These are phyloP conservation scores for Sepioteuthis lessoniana DNA, from an alignment of 2,888 invertebrate species.

Conservation along the genomic window DNA sequence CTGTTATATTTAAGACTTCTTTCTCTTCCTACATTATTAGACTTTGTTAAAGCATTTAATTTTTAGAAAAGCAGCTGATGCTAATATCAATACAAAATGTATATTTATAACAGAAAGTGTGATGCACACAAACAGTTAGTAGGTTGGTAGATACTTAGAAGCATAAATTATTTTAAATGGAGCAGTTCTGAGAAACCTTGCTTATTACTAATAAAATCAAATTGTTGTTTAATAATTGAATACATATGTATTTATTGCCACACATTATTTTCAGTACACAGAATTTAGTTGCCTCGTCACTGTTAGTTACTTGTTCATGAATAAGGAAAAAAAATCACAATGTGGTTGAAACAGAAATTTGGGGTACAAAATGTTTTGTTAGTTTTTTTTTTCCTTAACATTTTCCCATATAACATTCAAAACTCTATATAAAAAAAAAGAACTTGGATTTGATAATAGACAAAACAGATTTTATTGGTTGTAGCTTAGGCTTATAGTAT, in stretches of 20 bases:
- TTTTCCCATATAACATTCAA: neutral
- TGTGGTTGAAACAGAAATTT: neutral
- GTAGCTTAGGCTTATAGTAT: neutral
- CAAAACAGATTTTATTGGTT: neutral
- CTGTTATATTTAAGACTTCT: too few relatives aligned
- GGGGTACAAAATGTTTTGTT: neutral
- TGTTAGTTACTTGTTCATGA: neutral
- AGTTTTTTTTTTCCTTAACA: neutral
- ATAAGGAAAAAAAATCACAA: neutral
- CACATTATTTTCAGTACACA: neutral
- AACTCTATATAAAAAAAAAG: neutral
- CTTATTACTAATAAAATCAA: neutral
- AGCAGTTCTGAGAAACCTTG: neutral
- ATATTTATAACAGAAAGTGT: too few relatives aligned
- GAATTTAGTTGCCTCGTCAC: neutral
- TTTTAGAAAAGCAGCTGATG: too few relatives aligned
- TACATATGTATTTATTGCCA: neutral
- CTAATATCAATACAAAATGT: too few relatives aligned
- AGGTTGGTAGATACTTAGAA: too few relatives aligned
- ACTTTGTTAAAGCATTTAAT: too few relatives aligned
- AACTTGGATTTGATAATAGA: neutral
- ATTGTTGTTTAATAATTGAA: neutral
- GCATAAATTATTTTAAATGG: neutral
- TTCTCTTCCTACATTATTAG: too few relatives aligned
- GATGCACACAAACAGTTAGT: too few relatives aligned